Conservation (phyloP, 2,888 invertebrate species). For the Thysanoteuthis rhombus region DNA sequence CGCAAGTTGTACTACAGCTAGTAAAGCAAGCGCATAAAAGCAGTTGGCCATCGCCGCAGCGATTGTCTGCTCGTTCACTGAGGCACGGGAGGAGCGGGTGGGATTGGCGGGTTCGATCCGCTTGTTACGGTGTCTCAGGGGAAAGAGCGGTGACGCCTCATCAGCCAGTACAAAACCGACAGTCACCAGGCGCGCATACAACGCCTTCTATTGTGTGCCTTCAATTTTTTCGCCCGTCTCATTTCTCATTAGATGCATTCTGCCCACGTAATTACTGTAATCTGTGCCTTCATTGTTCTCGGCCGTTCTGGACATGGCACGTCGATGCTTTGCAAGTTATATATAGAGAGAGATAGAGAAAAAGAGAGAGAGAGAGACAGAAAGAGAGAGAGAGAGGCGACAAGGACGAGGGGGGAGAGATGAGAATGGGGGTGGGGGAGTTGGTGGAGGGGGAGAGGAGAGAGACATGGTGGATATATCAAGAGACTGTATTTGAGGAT, state of each 20-base stretch:
- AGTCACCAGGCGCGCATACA: conserved; percentile 12
- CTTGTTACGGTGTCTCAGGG: conserved; percentile 12
- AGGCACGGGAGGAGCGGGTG: neutral
- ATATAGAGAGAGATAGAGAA: neutral
- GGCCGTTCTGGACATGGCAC: neutral
- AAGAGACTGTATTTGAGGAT: neutral
- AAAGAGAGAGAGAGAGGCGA: neutral
- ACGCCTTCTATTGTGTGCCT: neutral
- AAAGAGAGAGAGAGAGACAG: neutral
- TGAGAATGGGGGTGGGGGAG: neutral
- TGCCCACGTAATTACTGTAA: neutral
- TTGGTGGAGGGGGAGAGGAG: neutral
- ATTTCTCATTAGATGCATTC: conserved; percentile 12
- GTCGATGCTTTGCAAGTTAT: neutral
- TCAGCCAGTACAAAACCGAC: conserved; percentile 12
- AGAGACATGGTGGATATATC: neutral
- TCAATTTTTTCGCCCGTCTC: conserved; percentile 12
- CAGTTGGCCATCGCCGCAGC: conserved; percentile 12
- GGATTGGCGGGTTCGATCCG: neutral
- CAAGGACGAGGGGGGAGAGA: neutral
- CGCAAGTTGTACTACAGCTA: neutral
- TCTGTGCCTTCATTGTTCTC: neutral
- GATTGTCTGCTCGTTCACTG: neutral
- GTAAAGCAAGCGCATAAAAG: neutral
- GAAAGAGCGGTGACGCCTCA: neutral